These are phyloP conservation scores for Cephonodes hylas DNA, from an alignment of 2,888 invertebrate genomes.

Conservation along the genomic window DNA sequence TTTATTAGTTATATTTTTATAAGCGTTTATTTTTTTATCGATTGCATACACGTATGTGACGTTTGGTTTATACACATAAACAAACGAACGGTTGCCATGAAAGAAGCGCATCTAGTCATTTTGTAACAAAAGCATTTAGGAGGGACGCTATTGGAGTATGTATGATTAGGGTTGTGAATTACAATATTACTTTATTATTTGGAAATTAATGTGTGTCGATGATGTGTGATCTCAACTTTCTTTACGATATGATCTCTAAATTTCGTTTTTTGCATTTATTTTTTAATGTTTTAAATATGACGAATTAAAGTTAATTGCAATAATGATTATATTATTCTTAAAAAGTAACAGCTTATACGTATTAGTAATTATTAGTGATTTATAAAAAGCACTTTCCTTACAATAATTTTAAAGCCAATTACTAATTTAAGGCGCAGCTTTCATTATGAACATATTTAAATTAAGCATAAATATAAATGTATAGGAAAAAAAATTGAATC, in stretches of 20 bases:
- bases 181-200: conserved; percentile 62
- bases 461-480: conserved; percentile 43
- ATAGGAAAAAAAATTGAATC: conserved; percentile 51
- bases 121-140: conserved; percentile 64
- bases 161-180: conserved; percentile 78
- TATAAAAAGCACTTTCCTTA: conserved; percentile 53
- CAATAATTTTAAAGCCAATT: conserved; percentile 61
- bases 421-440: conserved; percentile 65
- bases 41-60: background rate
- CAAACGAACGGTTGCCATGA: conserved; percentile 57
- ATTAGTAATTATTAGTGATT: conserved; percentile 59
- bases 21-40: conserved; percentile 15
- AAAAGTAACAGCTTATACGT: conserved; percentile 64
- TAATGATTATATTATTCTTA: conserved; percentile 59
- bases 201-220: conserved; percentile 53
- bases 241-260: conserved; percentile 69
- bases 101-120: conserved; percentile 68
- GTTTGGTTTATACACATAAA: conserved; percentile 14
- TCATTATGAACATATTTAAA: conserved; percentile 51
- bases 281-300: conserved; percentile 46
- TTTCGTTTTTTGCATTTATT: conserved; percentile 70
- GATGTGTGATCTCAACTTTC: conserved; percentile 69
- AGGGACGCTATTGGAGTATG: conserved; percentile 45
- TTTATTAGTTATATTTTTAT: conserved; percentile 20
- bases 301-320: conserved; percentile 53